Evolutionary conservation across 2,888 invertebrate species (phyloP).

Genomic region (Noctua janthe): DNA sequence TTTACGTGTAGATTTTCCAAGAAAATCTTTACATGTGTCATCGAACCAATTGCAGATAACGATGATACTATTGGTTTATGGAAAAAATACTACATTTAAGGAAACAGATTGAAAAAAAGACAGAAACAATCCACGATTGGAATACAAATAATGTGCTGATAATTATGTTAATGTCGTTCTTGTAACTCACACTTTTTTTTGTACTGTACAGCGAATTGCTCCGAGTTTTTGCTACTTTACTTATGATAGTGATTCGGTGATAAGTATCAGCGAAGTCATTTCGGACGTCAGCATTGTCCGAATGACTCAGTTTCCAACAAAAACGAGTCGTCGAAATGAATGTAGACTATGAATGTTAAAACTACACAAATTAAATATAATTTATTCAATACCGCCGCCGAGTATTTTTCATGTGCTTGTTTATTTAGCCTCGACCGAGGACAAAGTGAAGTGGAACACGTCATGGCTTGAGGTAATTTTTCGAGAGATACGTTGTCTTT

Average conservation of each 20-base stretch:
- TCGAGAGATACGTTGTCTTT: conserved; percentile 33
- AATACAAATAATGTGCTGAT: conserved; percentile 35
- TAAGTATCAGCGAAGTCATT: conserved; percentile 33
- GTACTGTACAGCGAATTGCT: neutral
- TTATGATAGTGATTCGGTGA: conserved; percentile 17
- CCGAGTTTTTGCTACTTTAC: conserved; percentile 3
- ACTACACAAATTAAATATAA: conserved; percentile 30
- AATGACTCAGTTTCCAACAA: conserved; percentile 27
- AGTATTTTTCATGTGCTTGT: conserved; percentile 41
- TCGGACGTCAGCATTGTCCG: conserved; percentile 15
- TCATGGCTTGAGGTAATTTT: conserved; percentile 37
- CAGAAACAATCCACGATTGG: conserved; percentile 23
- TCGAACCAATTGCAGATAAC: conserved; percentile 36
- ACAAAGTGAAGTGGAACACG: conserved; percentile 44
- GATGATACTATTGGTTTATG: conserved; percentile 25
- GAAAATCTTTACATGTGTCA: conserved; percentile 37
- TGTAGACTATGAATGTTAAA: conserved; percentile 18
- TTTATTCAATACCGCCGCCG: conserved; percentile 35
- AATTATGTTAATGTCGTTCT: conserved; percentile 24
- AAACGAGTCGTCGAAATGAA: conserved; percentile 15
- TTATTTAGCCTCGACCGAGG: conserved; percentile 56
- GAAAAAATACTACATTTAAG: conserved; percentile 32
- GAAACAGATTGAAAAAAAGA: conserved; percentile 12
- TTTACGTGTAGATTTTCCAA: conserved; percentile 23
- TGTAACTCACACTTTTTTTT: conserved; percentile 6